Evolutionary conservation across 2,888 invertebrate genomes (phyloP).

Genomic region (Latrodectus elegans): DNA sequence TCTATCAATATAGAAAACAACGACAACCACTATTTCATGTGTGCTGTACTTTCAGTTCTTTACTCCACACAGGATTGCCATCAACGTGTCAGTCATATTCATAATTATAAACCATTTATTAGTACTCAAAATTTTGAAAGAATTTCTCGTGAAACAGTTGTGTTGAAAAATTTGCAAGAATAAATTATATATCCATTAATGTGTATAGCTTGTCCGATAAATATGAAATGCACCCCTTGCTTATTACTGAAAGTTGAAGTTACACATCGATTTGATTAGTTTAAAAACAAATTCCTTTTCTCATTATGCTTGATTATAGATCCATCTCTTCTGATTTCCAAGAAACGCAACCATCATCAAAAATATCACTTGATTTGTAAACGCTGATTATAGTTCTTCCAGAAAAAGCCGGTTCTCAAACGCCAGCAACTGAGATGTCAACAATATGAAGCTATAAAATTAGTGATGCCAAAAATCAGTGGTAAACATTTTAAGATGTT

Average conservation of each 20-base stretch:
- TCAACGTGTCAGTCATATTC: background rate
- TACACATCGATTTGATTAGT: background rate
- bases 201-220: constrained; percentile 1
- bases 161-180: constrained; percentile 3
- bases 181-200: too few relatives aligned
- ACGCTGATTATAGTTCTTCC: constrained; percentile 20
- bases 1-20: background rate
- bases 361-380: constrained; percentile 7
- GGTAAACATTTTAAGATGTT: constrained; percentile 12
- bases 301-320: constrained; percentile 34
- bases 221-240: constrained; percentile 12
- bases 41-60: background rate
- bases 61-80: background rate
- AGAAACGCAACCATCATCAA: background rate
- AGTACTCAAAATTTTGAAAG: background rate
- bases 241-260: background rate
- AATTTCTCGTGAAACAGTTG: constrained; percentile 5
- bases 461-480: constrained; percentile 10
- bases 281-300: background rate
- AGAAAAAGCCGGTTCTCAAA: background rate
- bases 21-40: background rate
- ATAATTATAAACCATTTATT: background rate
- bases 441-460: constrained; percentile 3
- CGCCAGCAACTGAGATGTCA: background rate
- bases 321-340: constrained; percentile 5